These are phyloP conservation scores for Brachionus plicatilis DNA, from an alignment of 1,140 invertebrate genomes.

Conservation along the genomic window DNA sequence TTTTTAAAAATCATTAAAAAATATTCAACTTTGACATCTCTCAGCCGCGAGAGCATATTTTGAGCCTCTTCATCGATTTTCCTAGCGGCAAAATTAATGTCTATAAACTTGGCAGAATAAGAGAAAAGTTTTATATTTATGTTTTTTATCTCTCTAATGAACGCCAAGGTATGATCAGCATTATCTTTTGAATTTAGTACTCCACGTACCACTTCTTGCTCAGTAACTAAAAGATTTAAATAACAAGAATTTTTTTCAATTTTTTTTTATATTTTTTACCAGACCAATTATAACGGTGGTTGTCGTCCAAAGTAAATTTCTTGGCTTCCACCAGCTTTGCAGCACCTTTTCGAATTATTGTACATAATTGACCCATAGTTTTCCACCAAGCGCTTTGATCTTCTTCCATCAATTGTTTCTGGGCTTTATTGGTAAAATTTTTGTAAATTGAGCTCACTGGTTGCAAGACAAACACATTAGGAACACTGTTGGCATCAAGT, in stretches of 20 bases:
- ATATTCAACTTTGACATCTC: slow-evolving; percentile 75
- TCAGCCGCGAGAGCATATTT: slow-evolving; percentile 76
- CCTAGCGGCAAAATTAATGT: slow-evolving; percentile 77
- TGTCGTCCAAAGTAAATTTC: slow-evolving; percentile 81
- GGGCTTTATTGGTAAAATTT: slow-evolving; percentile 96
- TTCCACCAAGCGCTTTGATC: slow-evolving; percentile 94
- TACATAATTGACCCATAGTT: slow-evolving; percentile 87
- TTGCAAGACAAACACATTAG: slow-evolving; percentile 81
- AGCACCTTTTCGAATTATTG: slow-evolving; percentile 82
- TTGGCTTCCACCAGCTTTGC: slow-evolving; percentile 73
- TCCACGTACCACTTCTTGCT: slow-evolving; percentile 91
- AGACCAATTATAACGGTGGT: slow-evolving; percentile 98
- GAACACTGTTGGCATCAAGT: slow-evolving; percentile 87
- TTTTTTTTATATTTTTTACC: slow-evolving; percentile 60
- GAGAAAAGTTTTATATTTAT: slow-evolving; percentile 90
- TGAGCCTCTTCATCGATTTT: slow-evolving; percentile 91
- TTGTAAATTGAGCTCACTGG: slow-evolving; percentile 92
- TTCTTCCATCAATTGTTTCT: slow-evolving; percentile 56
- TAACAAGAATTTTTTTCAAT: background rate
- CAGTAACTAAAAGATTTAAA: slow-evolving; percentile 67
- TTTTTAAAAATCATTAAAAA: slow-evolving; percentile 40
- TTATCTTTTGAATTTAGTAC: slow-evolving; percentile 87
- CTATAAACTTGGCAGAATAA: slow-evolving; percentile 82
- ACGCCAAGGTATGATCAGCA: slow-evolving; percentile 83
- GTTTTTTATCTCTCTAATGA: slow-evolving; percentile 90